Evolutionary conservation across 2,113 vertebrate species (phyloP).

Genomic region (Neoarius graeffei): DNA sequence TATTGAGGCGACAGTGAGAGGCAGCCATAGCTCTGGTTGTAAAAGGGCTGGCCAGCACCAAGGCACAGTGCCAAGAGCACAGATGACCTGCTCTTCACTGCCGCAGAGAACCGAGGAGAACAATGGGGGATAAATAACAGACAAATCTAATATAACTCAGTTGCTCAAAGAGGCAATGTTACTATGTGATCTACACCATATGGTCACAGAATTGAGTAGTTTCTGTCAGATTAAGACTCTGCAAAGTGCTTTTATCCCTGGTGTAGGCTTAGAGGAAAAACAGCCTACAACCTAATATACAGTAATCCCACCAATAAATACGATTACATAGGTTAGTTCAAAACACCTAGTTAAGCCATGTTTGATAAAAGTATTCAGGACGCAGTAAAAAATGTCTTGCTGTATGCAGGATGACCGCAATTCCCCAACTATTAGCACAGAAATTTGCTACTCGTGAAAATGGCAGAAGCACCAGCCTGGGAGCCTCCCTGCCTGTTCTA

Average conservation of each 20-base stretch:
- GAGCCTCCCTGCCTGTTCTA: background rate
- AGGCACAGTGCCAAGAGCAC: constrained; percentile 57
- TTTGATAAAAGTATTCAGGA: background rate
- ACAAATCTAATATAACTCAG: constrained; percentile 53
- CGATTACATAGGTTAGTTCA: constrained; percentile 5
- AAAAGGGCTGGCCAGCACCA: constrained; percentile 22
- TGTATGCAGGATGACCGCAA: background rate
- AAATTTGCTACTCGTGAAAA: background rate
- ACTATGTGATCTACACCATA: constrained; percentile 42
- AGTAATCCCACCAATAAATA: background rate
- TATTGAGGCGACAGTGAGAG: background rate
- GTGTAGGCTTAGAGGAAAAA: background rate
- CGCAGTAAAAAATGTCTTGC: background rate
- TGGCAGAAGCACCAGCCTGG: constrained; percentile 26
- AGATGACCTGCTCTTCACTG: constrained; percentile 52
- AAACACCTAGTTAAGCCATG: background rate
- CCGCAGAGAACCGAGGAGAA: constrained; percentile 32
- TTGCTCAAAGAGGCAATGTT: constrained; percentile 40
- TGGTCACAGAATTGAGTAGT: constrained; percentile 32
- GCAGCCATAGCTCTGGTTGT: constrained; percentile 48
- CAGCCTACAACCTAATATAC: background rate
- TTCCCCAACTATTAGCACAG: background rate
- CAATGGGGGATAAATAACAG: constrained; percentile 51
- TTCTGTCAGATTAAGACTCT: constrained; percentile 32
- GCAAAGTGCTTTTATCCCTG: constrained; percentile 3